Percentiles rank a stretch among this genome's conserved stretches.
phyloP scores from a whole-genome alignment of 2,797 vertebrate species.

The Cetoscarus ocellatus region DNA sequence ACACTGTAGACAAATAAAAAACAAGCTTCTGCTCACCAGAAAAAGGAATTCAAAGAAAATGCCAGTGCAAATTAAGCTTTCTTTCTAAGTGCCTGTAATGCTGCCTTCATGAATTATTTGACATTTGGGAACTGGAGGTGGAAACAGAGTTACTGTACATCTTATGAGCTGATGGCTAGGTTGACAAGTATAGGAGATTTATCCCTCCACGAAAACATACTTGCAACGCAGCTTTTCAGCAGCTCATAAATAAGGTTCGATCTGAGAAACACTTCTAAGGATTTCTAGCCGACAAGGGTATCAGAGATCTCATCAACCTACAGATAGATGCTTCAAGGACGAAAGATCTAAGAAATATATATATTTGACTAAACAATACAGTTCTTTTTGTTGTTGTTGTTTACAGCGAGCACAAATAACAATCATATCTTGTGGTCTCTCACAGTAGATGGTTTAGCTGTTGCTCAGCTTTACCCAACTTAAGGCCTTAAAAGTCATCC shows the following conservation, averaged over 20 bases:
- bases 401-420: too few relatives aligned
- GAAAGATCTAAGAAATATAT: too few relatives aligned
- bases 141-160: slow-evolving; percentile 21
- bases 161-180: slow-evolving; percentile 12
- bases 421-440: too few relatives aligned
- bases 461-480: too few relatives aligned
- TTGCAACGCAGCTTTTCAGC: slow-evolving; percentile 29
- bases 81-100: slow-evolving; percentile 4
- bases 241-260: slow-evolving; percentile 26
- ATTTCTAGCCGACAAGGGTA: slow-evolving; percentile 27
- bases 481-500: too few relatives aligned
- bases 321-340: slow-evolving; percentile 12
- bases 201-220: slow-evolving; percentile 14
- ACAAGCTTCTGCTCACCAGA: not conserved
- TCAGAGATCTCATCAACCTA: slow-evolving; percentile 27
- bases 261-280: slow-evolving; percentile 8
- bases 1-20: slow-evolving; percentile 3
- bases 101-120: slow-evolving; percentile 28
- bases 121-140: slow-evolving; percentile 19
- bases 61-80: not conserved
- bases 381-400: too few relatives aligned
- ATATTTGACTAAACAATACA: too few relatives aligned
- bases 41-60: slow-evolving; percentile 10
- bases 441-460: too few relatives aligned
- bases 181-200: slow-evolving; percentile 13